Base-by-base conservation (phyloP, 2,797 vertebrate genomes). In the Sebastolobus altivelis region DNA sequence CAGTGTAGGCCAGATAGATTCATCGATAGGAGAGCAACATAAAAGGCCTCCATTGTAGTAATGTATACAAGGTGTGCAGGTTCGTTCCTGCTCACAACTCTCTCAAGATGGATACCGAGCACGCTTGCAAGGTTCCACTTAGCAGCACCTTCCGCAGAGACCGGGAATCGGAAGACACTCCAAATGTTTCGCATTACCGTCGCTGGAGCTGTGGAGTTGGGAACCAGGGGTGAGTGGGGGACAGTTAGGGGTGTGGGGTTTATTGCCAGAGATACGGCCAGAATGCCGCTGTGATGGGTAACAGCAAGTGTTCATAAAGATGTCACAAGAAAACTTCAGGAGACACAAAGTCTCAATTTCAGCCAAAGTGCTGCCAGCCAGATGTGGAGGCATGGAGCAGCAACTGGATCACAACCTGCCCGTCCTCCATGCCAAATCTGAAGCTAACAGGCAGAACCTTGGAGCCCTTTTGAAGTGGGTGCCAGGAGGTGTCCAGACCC, bases 291-390 rank as follows among this genome's bases (percentile, higher is more conserved):
- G 72, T 73, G 85, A 92, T 83, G 85, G 89, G 80, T 87, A 90
- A 92, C 89, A 83, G 90, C 83, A 74, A 92, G 92, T 58, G 85
- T 95, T 96, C 95, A 96, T 96, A 95, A 96, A 96, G 95, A 95
- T 94, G 94, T 96, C 95, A 96, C 79, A 87, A 73, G 87, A 90
- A 90, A 93, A 95, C 92, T 90, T 94, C 91, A 90, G 89, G 92
- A 95, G 94, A 95, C 92, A 90, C 94, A 94, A 95, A 95, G 94
- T 95, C 95, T 96, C 95, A 95, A 94, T 95, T 95, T 95, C 87
- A 87, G 93, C 86, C 90, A 88, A 94, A 89, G 93, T 89, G 89
- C 95, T 96, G 95, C 94, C 94, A 92, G 87, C 94, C 96, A 96
- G 96, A 96, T 96, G 96, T 96, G 93, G 73, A 91, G 78, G 81